Evolutionary conservation across 92 coral and sea anemone genomes (phyloP).

Genomic region (Heliopora coerulea): DNA sequence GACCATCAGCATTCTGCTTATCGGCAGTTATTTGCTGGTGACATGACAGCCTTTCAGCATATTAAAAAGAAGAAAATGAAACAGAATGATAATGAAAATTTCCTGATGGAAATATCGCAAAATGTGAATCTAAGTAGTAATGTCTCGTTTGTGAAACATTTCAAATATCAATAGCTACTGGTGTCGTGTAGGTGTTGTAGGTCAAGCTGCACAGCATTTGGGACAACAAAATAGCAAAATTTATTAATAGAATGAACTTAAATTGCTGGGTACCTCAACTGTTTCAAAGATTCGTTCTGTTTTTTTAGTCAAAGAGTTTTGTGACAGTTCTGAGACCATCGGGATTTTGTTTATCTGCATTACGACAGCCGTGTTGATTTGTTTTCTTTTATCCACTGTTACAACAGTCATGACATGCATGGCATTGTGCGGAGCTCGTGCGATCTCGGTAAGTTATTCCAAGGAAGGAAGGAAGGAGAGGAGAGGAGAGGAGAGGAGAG

Average conservation of each 20-base stretch:
- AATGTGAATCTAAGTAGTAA: too few species aligned
- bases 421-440: conserved; percentile 15
- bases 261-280: too few species aligned
- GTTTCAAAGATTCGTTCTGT: neutral
- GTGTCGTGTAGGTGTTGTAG: too few species aligned
- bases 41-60: neutral
- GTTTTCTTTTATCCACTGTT: neutral
- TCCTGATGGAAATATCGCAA: too few species aligned
- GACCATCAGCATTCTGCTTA: too few species aligned
- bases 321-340: conserved; percentile 11
- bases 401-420: conserved; percentile 25
- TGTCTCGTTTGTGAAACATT: too few species aligned
- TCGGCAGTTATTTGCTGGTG: too few species aligned
- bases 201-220: too few species aligned
- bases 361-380: neutral
- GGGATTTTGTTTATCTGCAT: conserved; percentile 19
- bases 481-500: too few species aligned
- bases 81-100: neutral
- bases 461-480: neutral
- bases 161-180: too few species aligned
- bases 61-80: neutral
- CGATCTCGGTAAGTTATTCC: neutral
- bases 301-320: neutral
- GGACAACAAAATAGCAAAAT: too few species aligned
- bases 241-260: too few species aligned